Percentiles rank a stretch among this genome's conserved stretches.
phyloP scores from a whole-genome alignment of 2,797 vertebrate genomes.

The Tamandua tetradactyla region DNA sequence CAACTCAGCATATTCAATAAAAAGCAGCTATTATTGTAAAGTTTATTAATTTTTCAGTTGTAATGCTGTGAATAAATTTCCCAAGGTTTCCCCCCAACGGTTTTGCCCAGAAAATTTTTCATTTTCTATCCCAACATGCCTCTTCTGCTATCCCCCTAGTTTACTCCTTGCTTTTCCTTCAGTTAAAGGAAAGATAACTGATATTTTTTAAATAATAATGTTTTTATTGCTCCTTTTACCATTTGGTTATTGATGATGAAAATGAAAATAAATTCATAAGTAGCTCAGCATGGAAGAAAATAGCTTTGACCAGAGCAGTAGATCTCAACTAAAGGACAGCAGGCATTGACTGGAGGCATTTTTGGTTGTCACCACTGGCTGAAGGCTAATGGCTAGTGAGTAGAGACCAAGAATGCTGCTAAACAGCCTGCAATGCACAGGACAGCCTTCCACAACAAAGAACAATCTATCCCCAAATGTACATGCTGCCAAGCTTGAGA shows the following conservation, averaged over 20 bases:
- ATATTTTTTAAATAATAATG: not conserved
- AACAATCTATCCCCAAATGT: not conserved
- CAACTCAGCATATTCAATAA: not conserved
- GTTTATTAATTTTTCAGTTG: not conserved
- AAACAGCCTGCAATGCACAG: not conserved
- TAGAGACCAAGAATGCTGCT: not conserved
- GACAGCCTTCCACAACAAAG: not conserved
- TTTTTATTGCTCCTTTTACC: conserved; percentile 6
- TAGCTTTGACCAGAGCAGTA: not conserved
- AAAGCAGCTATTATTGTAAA: too few species aligned
- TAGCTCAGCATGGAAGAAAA: not conserved
- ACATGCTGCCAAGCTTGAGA: not conserved
- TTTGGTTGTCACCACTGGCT: not conserved
- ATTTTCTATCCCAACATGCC: not conserved
- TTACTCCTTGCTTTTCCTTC: not conserved
- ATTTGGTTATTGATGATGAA: not conserved
- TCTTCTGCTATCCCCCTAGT: not conserved
- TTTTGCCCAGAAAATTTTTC: not conserved
- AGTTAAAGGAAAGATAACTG: not conserved
- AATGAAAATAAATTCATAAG: not conserved
- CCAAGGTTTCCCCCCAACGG: not conserved
- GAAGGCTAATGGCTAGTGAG: not conserved
- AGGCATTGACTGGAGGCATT: not conserved
- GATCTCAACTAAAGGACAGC: not conserved
- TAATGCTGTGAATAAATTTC: not conserved